phyloP scores from a whole-genome alignment of 92 coral and sea anemone genomes.

The Heliopora coerulea region DNA sequence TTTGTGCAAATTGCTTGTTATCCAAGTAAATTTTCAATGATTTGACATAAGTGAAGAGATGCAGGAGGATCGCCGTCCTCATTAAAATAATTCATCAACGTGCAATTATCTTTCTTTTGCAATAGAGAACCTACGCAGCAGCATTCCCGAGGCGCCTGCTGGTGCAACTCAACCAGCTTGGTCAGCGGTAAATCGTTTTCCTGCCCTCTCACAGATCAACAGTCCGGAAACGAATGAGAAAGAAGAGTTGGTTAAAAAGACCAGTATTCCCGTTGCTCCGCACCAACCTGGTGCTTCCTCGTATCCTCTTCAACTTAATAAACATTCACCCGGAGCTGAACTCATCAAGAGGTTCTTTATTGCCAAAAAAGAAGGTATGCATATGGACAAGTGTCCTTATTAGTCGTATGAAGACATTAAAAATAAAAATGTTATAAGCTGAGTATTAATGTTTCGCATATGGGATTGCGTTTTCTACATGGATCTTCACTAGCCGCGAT shows the following conservation, averaged over 20 bases:
- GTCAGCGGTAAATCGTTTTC: slow-evolving; percentile 31
- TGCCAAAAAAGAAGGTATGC: slow-evolving; percentile 39
- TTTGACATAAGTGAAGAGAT: too few species aligned
- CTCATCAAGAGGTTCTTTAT: slow-evolving; percentile 55
- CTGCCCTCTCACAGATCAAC: slow-evolving; percentile 29
- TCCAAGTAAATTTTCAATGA: too few species aligned
- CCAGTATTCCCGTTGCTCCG: slow-evolving; percentile 51
- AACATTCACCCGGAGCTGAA: slow-evolving; percentile 70
- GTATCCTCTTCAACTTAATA: slow-evolving; percentile 80
- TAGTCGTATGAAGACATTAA: too few species aligned
- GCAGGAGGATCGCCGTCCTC: too few species aligned
- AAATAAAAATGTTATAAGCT: too few species aligned
- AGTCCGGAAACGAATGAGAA: slow-evolving; percentile 24
- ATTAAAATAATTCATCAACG: too few species aligned
- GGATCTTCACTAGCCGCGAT: too few species aligned
- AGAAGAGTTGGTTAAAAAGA: slow-evolving; percentile 33
- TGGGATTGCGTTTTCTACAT: too few species aligned
- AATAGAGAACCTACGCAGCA: slow-evolving; percentile 43
- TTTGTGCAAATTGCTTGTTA: too few species aligned
- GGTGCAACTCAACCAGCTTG: slow-evolving; percentile 49
- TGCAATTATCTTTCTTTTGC: slow-evolving; percentile 6
- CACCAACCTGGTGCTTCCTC: slow-evolving; percentile 62
- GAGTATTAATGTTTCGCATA: too few species aligned
- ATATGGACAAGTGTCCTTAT: neutral
- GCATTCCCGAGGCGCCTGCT: slow-evolving; percentile 50